Evolutionary conservation across 2,888 invertebrate genomes (phyloP).

Genomic region (Brachyptera putata): DNA sequence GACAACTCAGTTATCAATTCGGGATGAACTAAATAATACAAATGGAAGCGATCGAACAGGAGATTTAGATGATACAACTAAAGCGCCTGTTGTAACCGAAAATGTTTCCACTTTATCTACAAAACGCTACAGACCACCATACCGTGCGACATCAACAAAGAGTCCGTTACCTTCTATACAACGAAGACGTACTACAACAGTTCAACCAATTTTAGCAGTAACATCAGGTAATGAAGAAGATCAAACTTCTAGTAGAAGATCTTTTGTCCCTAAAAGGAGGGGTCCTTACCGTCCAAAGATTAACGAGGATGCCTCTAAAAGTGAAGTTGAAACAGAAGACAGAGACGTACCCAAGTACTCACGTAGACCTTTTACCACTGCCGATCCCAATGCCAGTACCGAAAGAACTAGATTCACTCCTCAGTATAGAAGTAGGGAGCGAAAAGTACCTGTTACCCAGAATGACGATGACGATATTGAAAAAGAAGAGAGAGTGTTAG

Average conservation of each 20-base stretch:
- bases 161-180: not conserved
- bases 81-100: not conserved
- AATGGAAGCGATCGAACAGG: not conserved
- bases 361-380: too few relatives aligned
- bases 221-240: not conserved
- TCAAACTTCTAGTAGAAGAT: not conserved
- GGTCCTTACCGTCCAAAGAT: conserved; percentile 4
- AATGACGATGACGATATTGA: too few relatives aligned
- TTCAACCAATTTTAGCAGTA: not conserved
- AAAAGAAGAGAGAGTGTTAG: too few relatives aligned
- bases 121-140: not conserved
- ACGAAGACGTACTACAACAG: not conserved
- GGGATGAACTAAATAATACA: not conserved
- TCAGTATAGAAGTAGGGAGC: too few relatives aligned
- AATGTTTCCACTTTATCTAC: not conserved
- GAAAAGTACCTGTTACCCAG: too few relatives aligned
- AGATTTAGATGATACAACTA: not conserved
- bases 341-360: too few relatives aligned
- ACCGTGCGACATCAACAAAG: not conserved
- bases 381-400: too few relatives aligned
- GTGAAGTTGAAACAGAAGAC: too few relatives aligned
- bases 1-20: not conserved
- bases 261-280: not conserved
- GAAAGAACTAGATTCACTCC: too few relatives aligned
- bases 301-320: too few relatives aligned